Evolutionary conservation across 2,888 invertebrate species (phyloP).

Genomic region (Copidosoma aretas): DNA sequence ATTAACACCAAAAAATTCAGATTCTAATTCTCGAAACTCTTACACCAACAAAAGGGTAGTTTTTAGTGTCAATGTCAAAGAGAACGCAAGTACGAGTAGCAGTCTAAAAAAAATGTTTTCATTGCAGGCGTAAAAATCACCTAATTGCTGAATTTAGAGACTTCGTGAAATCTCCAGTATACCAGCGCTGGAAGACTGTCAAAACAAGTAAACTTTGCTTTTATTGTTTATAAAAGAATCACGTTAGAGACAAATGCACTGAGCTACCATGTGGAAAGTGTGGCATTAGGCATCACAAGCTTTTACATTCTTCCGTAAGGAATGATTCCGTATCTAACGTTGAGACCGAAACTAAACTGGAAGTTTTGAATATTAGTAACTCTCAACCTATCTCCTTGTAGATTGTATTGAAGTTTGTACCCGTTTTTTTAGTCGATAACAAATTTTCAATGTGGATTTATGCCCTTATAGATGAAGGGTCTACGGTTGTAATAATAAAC

Average conservation of each 20-base stretch:
- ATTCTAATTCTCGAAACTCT: background rate
- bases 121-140: background rate
- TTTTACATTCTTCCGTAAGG: background rate
- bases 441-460: background rate
- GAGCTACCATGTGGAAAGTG: no score
- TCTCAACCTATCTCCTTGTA: background rate
- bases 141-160: background rate
- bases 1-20: background rate
- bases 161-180: no score
- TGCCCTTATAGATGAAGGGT: conserved; percentile 18
- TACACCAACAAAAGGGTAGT: background rate
- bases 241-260: no score
- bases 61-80: background rate
- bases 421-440: background rate
- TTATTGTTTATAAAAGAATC: no score
- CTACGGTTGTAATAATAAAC: conserved; percentile 11
- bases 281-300: background rate
- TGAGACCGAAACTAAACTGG: background rate
- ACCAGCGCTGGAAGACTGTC: no score
- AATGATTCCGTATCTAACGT: background rate
- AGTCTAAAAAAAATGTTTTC: background rate
- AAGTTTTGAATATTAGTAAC: background rate
- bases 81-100: background rate
- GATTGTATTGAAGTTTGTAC: background rate
- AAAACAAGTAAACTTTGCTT: no score